Base-by-base conservation (phyloP, 92 coral and sea anemone species). In the Siderastrea radians region DNA sequence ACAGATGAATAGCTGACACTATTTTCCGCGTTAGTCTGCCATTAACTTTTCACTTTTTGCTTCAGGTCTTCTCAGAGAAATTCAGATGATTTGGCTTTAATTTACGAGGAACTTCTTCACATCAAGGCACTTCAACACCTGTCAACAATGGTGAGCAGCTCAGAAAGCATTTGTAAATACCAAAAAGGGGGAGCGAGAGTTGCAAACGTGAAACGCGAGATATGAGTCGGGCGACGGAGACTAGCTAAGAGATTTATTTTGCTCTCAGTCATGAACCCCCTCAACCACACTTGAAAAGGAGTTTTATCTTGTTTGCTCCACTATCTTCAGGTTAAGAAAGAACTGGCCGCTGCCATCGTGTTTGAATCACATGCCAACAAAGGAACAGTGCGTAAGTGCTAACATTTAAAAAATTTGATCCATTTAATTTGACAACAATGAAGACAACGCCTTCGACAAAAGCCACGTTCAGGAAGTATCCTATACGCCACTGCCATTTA, bases 31-130 rank as follows among this genome's bases (percentile, higher is more conserved):
- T 26, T 26, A 26, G 38, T 26, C 38, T 26, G 0, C 38, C 38
- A 26, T 26, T 26, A 45, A 45, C 15, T 44, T 8, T 43, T 11
- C 44, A 1, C 2, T 68, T 68, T 26, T 44, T 7, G 16, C 50
- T 77, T 52, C 65, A 95, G 98, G 44, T 89, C 96, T 67, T 51
- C 57, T 17, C 83, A 88, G 3, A 71, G 98, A 75, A 90, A 81
- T 62, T 87, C 79, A 58, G 96, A 90, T 43, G 96, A 95, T 68
- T 72, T 93, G 83, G 96, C 94, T 64, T 45, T 93, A 15, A 95
- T 95, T 48, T 95, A 88, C 45, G 98, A 95, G 72, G 98, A 95
- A 59, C 90, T 95, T 15, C 77, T 95, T 16, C 94, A 92, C 82
- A 85, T 95, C 26, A 95, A 93, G 77, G 88, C 96, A 12, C 75